Conservation (phyloP, 2,113 vertebrate genomes). For the Hymenochirus boettgeri region DNA sequence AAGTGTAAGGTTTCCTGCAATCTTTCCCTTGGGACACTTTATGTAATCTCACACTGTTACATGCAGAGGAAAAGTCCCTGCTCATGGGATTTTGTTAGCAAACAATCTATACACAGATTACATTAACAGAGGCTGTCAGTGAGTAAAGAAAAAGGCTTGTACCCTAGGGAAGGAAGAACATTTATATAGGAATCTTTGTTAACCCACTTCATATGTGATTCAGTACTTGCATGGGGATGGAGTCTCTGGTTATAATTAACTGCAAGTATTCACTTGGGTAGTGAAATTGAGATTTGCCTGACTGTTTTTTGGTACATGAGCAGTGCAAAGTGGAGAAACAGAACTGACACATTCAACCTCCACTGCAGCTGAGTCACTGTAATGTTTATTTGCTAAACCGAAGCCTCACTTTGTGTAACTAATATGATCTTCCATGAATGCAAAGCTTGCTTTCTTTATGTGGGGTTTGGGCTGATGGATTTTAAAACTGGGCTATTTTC, state of each 20-base stretch:
- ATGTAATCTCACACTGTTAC: conserved; percentile 26
- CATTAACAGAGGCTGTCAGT: neutral
- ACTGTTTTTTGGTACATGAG: no score
- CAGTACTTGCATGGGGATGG: neutral
- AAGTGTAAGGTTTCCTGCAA: conserved; percentile 27
- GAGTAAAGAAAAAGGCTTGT: neutral
- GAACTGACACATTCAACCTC: neutral
- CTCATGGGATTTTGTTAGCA: conserved; percentile 7
- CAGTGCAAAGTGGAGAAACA: neutral
- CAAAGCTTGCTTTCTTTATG: no score
- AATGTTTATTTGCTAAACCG: neutral
- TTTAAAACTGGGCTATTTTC: no score
- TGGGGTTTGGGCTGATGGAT: no score
- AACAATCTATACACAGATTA: conserved; percentile 17
- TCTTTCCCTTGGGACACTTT: conserved; percentile 6
- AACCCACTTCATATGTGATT: neutral
- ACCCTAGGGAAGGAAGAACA: neutral
- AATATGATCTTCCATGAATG: no score
- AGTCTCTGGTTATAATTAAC: neutral
- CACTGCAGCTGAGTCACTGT: neutral
- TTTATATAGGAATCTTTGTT: neutral
- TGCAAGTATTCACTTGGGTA: no score
- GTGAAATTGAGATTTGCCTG: no score
- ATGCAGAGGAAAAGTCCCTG: conserved; percentile 3
- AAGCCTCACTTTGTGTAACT: neutral